Evolutionary conservation across 2,113 vertebrate genomes (phyloP), one percentile per base, ranked within the genome.

Genomic region (Solenodon paradoxus): DNA sequence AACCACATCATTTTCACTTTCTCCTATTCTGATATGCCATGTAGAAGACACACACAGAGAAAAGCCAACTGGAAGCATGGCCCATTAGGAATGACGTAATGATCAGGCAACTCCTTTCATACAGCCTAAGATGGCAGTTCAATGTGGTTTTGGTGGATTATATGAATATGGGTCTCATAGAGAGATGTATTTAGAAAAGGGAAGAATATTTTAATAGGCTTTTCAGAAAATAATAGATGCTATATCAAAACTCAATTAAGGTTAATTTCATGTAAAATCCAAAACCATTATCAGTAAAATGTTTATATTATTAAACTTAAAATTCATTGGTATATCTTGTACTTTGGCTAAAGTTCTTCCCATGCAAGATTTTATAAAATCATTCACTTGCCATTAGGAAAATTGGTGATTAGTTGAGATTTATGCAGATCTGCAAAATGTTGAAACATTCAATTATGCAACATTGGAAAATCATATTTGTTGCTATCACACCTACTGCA

Each of bases 221-320:
- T 92, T 77, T 61, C 51, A 95, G 49, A 47, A 59, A 83, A 71
- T 26, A 74, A 66, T 61, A 74, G 32, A 84, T 57, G 49, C 0
- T 55, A 13, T 22, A 83, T 47, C 26, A 74, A 64, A 90, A 85
- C 49, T 80, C 47, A 64, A 15, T 51, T 59, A 71, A 69, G 71
- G 38, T 89, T 75, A 81, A 35, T 49, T 57, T 74, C 47, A 78
- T 40, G 35, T 78, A 84, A 84, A 83, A 92, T 78, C n/a, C 40
- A 28, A 81, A 88, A 68, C 28, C 12, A 15, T n/a, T 19, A 85
- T 20, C 63, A 69, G 30, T 63, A 59, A 32, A 45, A n/a, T n/a
- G n/a, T n/a, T 57, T 42, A 79, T 64, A 84, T 63, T 79, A 55
- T 59, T 86, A 92, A 92, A 88, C 82, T 85, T 80, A 90, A 93